Base-by-base conservation (phyloP, 1,140 invertebrate species). In the Bombus haemorrhoidalis region DNA sequence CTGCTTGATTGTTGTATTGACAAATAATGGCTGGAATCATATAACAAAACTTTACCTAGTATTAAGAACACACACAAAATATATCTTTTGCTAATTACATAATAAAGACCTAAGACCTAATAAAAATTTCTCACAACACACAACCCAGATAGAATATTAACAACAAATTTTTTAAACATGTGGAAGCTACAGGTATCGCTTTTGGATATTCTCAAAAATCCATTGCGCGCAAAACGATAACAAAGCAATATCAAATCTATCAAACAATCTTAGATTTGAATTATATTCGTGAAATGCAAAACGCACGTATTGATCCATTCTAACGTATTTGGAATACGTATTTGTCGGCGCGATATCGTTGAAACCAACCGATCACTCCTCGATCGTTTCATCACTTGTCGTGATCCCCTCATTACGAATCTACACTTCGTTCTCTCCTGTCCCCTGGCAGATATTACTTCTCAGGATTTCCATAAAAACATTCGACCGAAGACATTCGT, bases 401-500 rank as follows among this genome's bases (percentile, higher is more conserved):
- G 89, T 89, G 72, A 68, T 75, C 89, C 47, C 47, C 47, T 93
- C 90, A 93, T 93, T 92, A 93, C 89, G 86, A 66, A 68, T 75
- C 13, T 41, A 12, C 34, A 12, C 39, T 86, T 34, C 74, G 83
- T 43, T 68, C 28, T 15, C 34, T 66, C 73, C 28, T 13, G 37
- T 32, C 79, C 53, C 83, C 39, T 86, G 73, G 85, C 87, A 86
- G 91, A 93, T 93, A 94, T 94, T 94, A 94, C 93, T 92, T 92
- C 43, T 34, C 84, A 90, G 83, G 91, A 94, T 94, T 94, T 94
- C 89, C 93, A 93, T 93, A 92, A 93, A 90, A 94, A 94, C 91
- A 92, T 90, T 93, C 92, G 91, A 86, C 87, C 85, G 77, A 66
- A 83, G 80, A 81, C 83, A 41, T 83, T 81, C 89, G 41, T 64